Conservation (phyloP, 2,888 invertebrate species). For the Drosophila infuscata region DNA sequence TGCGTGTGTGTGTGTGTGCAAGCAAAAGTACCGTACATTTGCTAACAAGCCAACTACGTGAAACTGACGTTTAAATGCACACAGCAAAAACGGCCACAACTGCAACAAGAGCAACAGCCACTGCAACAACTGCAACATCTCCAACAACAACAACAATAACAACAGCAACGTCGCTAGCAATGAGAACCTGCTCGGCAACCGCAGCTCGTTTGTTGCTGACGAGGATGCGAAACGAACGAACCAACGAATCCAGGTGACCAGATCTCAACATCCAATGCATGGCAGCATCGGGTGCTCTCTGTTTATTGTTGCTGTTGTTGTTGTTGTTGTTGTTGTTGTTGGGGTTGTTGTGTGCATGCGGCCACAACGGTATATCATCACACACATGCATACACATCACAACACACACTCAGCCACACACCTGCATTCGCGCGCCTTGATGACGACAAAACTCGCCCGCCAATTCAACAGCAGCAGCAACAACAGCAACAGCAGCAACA, state of each 20-base stretch:
- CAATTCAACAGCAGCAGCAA: not conserved
- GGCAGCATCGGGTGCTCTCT: constrained; percentile 1
- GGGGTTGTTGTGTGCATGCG: constrained; percentile 46
- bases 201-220: constrained; percentile 40
- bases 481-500: not conserved
- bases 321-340: not conserved
- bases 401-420: constrained; percentile 24
- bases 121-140: constrained; percentile 32
- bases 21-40: constrained; percentile 69
- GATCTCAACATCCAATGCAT: constrained; percentile 23
- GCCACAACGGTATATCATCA: constrained; percentile 79
- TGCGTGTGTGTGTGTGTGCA: constrained; percentile 25
- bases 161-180: constrained; percentile 23
- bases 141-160: constrained; percentile 1
- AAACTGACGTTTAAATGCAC: constrained; percentile 70
- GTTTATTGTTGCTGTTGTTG: not conserved
- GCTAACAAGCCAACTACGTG: constrained; percentile 79
- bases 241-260: constrained; percentile 25
- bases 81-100: constrained; percentile 42
- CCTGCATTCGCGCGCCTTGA: constrained; percentile 46
- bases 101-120: constrained; percentile 13
- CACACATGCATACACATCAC: constrained; percentile 35
- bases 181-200: constrained; percentile 49
- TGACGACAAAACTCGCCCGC: constrained; percentile 62
- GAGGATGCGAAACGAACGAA: constrained; percentile 44